Base-by-base conservation (phyloP, 2,113 vertebrate species). In the Rhynchomys soricoides region DNA sequence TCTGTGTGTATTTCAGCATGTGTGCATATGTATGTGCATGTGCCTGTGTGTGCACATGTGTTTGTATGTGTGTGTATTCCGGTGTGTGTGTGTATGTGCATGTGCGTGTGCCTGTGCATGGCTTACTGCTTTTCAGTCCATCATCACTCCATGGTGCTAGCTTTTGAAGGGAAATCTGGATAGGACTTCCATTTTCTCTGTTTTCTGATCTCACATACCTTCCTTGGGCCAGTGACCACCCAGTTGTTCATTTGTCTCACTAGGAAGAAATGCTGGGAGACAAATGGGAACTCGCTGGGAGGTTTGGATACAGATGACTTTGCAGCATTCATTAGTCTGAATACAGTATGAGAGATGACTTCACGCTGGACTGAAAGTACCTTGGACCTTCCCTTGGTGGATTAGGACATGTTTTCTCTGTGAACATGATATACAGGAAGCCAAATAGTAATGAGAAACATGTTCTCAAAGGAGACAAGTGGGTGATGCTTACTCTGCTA, bases 101-200 rank as follows among this genome's bases (percentile, higher is more conserved):
- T 52, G 48, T 21, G 43, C 29, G 73, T 45, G 43, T 29, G 34
- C 3, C 13, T n/a, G 68, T 21, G 11, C 34, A 17, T 19, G 29
- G 29, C 37, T n/a, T 59, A 48, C 7, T 87, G n/a, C 24, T 88
- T 64, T 89, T 29, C 19, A 52, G 86, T 16, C 34, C 78, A 59
- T 31, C 11, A 55, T 77, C 75, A 40, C n/a, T 95, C 62, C 64
- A 68, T 31, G n/a, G n/a, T 78, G 7, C 7, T 93, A 40, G 17
- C 21, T 81, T 97, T 94, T 92, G 37, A 93, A 74, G 78, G 86
- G 12, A 87, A 88, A 66, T 4, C n/a, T 75, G 43, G 21, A 31
- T 57, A 37, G 40, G n/a, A 3, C 73, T 68, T 74, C 13, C 17
- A 57, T 48, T 59, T 82, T 70, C 6, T 45, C 13, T 40, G 3